These are phyloP conservation scores for Conistra vaccinii DNA, from an alignment of 2,888 invertebrate species.

Conservation along the genomic window DNA sequence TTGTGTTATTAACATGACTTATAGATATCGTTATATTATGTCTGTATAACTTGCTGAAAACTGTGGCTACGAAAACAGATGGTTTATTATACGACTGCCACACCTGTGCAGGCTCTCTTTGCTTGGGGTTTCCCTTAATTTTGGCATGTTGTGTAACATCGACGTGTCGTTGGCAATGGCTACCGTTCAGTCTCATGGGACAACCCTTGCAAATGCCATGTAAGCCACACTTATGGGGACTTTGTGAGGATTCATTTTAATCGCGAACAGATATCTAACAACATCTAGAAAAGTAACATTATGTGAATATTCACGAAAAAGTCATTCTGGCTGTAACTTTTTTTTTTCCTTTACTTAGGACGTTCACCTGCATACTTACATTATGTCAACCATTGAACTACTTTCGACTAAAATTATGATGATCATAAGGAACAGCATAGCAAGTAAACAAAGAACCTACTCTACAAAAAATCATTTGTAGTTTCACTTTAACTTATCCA, in stretches of 20 bases:
- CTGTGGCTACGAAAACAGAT: slow-evolving; percentile 30
- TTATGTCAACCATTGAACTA: too few species aligned
- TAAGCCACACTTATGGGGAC: neutral
- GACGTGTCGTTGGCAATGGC: neutral
- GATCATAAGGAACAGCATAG: neutral
- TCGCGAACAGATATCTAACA: neutral
- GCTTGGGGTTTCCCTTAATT: neutral
- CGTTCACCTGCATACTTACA: neutral
- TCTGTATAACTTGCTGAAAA: slow-evolving; percentile 17
- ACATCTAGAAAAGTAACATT: slow-evolving; percentile 6
- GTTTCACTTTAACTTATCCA: neutral
- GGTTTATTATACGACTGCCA: slow-evolving; percentile 5
- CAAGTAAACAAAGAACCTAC: neutral
- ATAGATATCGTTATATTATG: slow-evolving; percentile 42
- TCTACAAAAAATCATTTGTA: neutral
- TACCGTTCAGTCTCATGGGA: slow-evolving; percentile 8
- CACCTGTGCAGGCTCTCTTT: slow-evolving; percentile 16
- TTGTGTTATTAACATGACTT: slow-evolving; percentile 49
- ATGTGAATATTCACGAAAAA: neutral
- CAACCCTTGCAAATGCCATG: neutral
- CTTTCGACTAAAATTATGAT: neutral
- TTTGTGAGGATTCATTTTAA: neutral
- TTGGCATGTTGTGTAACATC: neutral
- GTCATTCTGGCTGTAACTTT: neutral
- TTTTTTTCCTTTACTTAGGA: neutral